phyloP scores from a whole-genome alignment of 2,888 invertebrate genomes.

The Cheilosia urbana region DNA sequence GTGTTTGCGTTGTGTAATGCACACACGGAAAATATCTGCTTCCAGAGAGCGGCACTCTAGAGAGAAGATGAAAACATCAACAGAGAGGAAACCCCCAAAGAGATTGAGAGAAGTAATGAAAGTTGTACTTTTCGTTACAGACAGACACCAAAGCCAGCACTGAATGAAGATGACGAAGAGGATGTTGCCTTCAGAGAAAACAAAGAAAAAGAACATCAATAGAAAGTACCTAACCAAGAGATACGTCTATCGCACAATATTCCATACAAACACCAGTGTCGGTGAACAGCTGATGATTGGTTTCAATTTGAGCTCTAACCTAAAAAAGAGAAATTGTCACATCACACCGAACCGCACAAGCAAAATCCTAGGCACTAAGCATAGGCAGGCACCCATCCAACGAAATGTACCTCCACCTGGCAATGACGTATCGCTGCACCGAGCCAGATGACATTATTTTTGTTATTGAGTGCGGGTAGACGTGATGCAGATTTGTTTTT shows the following conservation, averaged over 20 bases:
- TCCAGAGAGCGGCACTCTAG: not conserved
- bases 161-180: slow-evolving; percentile 10
- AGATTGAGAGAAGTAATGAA: not conserved
- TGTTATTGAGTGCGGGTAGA: not conserved
- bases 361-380: not conserved
- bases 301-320: slow-evolving; percentile 41
- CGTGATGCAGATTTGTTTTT: slow-evolving; percentile 32
- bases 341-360: not conserved
- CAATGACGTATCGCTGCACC: slow-evolving; percentile 15
- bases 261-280: not conserved
- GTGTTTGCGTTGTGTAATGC: slow-evolving; percentile 37
- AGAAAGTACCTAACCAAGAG: slow-evolving; percentile 27
- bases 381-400: not conserved
- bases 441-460: slow-evolving; percentile 24
- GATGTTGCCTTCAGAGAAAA: slow-evolving; percentile 8
- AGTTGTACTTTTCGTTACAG: not conserved
- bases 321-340: slow-evolving; percentile 42
- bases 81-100: slow-evolving; percentile 50
- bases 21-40: not conserved
- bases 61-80: slow-evolving; percentile 49
- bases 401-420: not conserved
- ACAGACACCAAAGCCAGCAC: too few species aligned
- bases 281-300: slow-evolving; percentile 49
- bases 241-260: slow-evolving; percentile 12
- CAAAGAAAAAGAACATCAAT: slow-evolving; percentile 6